Conservation (phyloP, 2,888 invertebrate genomes). For the Tupiocoris notatus region DNA sequence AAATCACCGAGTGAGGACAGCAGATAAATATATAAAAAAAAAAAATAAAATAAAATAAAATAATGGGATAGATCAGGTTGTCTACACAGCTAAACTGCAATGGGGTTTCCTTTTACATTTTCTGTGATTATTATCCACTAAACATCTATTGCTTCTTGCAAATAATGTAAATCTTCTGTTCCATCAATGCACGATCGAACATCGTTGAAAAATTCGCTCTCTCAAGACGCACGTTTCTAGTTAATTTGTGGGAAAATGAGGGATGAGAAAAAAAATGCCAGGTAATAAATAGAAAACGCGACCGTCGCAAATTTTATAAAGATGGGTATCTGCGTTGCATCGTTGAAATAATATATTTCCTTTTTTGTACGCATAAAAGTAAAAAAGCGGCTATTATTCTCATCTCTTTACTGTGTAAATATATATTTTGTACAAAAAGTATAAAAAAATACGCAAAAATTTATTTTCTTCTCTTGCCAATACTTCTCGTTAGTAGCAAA, state of each 20-base stretch:
- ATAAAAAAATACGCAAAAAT: constrained; percentile 37
- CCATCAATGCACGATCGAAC: too few relatives aligned
- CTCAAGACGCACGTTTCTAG: not conserved
- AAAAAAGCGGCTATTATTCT: constrained; percentile 27
- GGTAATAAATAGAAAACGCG: too few relatives aligned
- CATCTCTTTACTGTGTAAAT: not conserved
- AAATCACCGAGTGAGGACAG: too few relatives aligned
- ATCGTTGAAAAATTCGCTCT: not conserved
- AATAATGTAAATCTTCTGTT: too few relatives aligned
- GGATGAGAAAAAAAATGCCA: too few relatives aligned
- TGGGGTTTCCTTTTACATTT: not conserved
- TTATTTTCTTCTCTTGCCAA: constrained; percentile 11
- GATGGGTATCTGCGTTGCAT: too few relatives aligned
- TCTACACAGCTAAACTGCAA: not conserved
- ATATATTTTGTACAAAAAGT: constrained; percentile 32
- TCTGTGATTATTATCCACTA: not conserved
- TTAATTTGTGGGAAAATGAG: too few relatives aligned
- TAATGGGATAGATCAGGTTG: too few relatives aligned
- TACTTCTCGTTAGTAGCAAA: constrained; percentile 25
- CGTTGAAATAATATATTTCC: too few relatives aligned
- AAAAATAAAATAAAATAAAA: too few relatives aligned
- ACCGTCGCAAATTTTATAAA: too few relatives aligned
- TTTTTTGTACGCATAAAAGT: constrained; percentile 27
- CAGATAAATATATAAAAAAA: too few relatives aligned
- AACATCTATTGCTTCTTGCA: not conserved